Percentiles rank a stretch among this genome's conserved stretches.
Conservation (phyloP, 2,797 vertebrate species). For the Poecilia gillii region DNA sequence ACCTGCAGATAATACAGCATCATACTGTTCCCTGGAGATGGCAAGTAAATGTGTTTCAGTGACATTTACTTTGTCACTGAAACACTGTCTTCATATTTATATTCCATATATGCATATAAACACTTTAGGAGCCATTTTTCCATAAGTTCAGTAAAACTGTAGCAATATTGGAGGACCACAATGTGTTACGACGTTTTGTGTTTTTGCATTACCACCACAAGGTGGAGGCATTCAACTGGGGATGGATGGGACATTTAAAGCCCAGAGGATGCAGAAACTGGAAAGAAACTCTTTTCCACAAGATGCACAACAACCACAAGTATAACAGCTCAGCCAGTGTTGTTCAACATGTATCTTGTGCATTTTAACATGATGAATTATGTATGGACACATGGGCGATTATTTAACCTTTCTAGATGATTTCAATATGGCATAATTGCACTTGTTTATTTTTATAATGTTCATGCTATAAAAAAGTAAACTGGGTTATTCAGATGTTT, state of each 20-base stretch:
- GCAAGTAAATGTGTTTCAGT: too few species aligned
- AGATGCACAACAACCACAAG: slow-evolving; percentile 15
- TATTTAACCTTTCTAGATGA: background rate
- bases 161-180: background rate
- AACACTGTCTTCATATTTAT: background rate
- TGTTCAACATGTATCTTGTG: slow-evolving; percentile 24
- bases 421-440: background rate
- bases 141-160: background rate
- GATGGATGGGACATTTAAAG: background rate
- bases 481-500: background rate
- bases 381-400: background rate
- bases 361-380: slow-evolving; percentile 1
- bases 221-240: slow-evolving; percentile 42
- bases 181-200: slow-evolving; percentile 14
- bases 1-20: background rate
- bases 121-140: background rate
- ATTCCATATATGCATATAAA: background rate
- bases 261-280: slow-evolving; percentile 15
- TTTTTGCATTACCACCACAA: slow-evolving; percentile 33
- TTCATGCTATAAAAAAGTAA: background rate
- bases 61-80: background rate
- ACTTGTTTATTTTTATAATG: background rate
- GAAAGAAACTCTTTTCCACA: slow-evolving; percentile 29
- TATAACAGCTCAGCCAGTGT: slow-evolving; percentile 10
- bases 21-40: background rate